A percentile compares a stretch with the other conserved stretches of the same genome.
Conservation (phyloP, 2,888 invertebrate species). For the Mactromeris polynyma region DNA sequence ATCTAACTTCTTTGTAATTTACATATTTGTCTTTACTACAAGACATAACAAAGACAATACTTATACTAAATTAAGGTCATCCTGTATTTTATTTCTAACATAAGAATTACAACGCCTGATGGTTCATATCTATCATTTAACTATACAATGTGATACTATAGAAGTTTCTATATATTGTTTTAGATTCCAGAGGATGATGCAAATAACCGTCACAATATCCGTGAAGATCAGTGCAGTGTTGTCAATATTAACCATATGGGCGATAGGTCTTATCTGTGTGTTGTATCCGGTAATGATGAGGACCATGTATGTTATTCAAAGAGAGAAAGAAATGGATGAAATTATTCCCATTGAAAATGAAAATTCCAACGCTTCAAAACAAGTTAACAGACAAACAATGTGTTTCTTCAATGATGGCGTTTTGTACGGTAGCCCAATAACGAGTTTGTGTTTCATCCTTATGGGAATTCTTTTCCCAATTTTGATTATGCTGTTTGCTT, state of each 20-base stretch:
- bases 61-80: too few species aligned
- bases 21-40: too few species aligned
- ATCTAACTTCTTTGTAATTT: too few species aligned
- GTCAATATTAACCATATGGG: background rate
- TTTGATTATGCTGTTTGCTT: slow-evolving; percentile 33
- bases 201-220: background rate
- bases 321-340: background rate
- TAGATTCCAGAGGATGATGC: slow-evolving; percentile 34
- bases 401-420: slow-evolving; percentile 40
- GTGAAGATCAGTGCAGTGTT: background rate
- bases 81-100: too few species aligned
- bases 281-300: background rate
- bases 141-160: too few species aligned
- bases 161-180: background rate
- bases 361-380: background rate
- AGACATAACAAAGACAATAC: too few species aligned
- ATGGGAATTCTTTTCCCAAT: slow-evolving; percentile 29
- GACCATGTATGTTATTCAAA: background rate
- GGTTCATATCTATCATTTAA: too few species aligned
- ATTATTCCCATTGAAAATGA: too few species aligned
- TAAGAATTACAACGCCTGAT: too few species aligned
- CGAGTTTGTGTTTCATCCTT: slow-evolving; percentile 1
- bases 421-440: background rate
- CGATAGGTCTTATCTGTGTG: background rate
- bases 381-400: background rate